Percentiles rank a stretch among this genome's conserved stretches.
Conservation (phyloP, 2,113 vertebrate genomes). For the Vireo altiloquus region DNA sequence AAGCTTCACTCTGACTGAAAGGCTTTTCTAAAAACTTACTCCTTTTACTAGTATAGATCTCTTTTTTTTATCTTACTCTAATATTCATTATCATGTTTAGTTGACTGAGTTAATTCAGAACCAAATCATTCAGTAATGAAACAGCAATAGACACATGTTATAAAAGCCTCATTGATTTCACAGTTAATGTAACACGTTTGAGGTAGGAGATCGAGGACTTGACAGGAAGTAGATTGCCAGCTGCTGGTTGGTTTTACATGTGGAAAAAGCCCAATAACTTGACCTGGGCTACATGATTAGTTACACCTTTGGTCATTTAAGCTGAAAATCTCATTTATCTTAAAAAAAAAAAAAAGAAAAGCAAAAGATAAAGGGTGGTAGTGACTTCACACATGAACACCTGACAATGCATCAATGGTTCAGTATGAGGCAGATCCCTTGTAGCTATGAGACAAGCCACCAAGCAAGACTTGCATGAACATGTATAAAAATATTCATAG, state of each 20-base stretch:
- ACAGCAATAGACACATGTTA: accelerated
- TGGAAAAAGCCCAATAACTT: not conserved
- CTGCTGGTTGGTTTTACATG: not conserved
- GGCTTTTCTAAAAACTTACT: not conserved
- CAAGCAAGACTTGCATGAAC: not conserved
- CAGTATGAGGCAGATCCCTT: not conserved
- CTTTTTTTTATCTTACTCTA: not conserved
- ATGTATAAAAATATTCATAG: not conserved
- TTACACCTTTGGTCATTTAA: not conserved
- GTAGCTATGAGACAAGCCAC: accelerated
- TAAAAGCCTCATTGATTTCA: not conserved
- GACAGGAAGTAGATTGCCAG: not conserved
- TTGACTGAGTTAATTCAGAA: not conserved
- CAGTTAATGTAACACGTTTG: not conserved
- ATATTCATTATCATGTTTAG: not conserved
- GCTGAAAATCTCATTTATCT: not conserved
- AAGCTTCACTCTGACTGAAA: not conserved
- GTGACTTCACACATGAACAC: not conserved
- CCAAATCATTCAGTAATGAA: not conserved
- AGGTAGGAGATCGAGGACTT: not conserved
- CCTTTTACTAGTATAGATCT: not conserved
- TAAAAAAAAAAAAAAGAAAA: not conserved
- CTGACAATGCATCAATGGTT: not conserved
- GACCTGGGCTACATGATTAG: not conserved
- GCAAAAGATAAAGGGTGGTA: not conserved